Evolutionary conservation across 2,797 vertebrate genomes (phyloP).

Genomic region (Cyprinodon diabolis): DNA sequence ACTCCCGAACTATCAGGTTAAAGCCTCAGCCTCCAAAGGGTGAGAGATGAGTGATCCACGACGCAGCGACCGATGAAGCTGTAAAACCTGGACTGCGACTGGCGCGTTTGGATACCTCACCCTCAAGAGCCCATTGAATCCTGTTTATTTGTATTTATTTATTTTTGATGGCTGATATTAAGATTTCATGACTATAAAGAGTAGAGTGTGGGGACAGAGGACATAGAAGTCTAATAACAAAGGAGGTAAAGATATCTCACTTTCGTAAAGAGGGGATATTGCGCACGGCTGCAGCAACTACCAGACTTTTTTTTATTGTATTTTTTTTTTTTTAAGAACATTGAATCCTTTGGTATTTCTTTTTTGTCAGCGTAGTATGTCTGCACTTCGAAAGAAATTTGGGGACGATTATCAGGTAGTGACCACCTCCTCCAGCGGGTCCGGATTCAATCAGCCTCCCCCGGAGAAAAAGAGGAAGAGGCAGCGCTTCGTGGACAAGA

Average conservation of each 20-base stretch:
- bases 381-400: slow-evolving; percentile 98
- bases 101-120: slow-evolving; percentile 69
- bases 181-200: slow-evolving; percentile 67
- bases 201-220: slow-evolving; percentile 65
- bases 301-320: slow-evolving; percentile 48
- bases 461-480: slow-evolving; percentile 90
- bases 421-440: slow-evolving; percentile 96
- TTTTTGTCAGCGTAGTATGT: slow-evolving; percentile 89
- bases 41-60: slow-evolving; percentile 67
- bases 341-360: slow-evolving; percentile 57
- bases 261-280: slow-evolving; percentile 67
- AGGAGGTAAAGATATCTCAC: slow-evolving; percentile 63
- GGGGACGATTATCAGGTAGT: slow-evolving; percentile 99
- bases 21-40: slow-evolving; percentile 48
- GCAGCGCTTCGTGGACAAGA: slow-evolving; percentile 98
- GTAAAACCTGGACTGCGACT: slow-evolving; percentile 63
- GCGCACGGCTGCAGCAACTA: slow-evolving; percentile 72
- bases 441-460: slow-evolving; percentile 88
- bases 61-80: slow-evolving; percentile 63
- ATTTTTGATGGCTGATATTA: slow-evolving; percentile 64
- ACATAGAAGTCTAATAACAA: slow-evolving; percentile 62
- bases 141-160: slow-evolving; percentile 9
- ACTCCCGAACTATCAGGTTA: slow-evolving; percentile 46
- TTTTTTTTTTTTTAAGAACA: background rate
- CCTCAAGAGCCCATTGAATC: slow-evolving; percentile 48